Conservation (phyloP, 2,797 vertebrate genomes). For the Naso thynnoides region DNA sequence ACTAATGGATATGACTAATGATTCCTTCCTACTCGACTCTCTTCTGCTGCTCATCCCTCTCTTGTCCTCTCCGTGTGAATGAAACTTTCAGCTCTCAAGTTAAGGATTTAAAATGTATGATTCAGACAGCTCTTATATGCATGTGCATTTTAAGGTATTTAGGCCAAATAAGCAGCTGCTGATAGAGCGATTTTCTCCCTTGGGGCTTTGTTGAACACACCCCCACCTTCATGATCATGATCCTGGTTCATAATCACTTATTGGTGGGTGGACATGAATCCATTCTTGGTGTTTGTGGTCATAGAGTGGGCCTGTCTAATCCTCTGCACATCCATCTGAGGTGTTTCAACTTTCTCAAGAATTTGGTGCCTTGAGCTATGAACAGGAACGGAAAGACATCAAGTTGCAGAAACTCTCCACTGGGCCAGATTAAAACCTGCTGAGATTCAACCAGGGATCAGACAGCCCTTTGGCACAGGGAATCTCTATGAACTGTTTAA, state of each 20-base stretch:
- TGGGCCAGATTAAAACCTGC: slow-evolving; percentile 74
- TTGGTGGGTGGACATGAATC: slow-evolving; percentile 71
- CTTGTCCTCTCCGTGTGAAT: slow-evolving; percentile 22
- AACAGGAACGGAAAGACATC: slow-evolving; percentile 40
- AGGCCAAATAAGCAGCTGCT: slow-evolving; percentile 19
- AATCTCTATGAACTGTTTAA: slow-evolving; percentile 52
- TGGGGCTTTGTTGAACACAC: slow-evolving; percentile 33
- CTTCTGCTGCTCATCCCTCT: slow-evolving; percentile 26
- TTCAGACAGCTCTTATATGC: slow-evolving; percentile 22
- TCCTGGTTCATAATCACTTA: slow-evolving; percentile 57
- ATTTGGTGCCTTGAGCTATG: slow-evolving; percentile 37
- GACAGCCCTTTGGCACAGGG: slow-evolving; percentile 55
- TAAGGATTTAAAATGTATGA: slow-evolving; percentile 30
- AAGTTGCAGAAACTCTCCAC: slow-evolving; percentile 54
- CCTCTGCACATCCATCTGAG: slow-evolving; percentile 62
- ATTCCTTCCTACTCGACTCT: slow-evolving; percentile 48
- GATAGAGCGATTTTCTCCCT: neutral
- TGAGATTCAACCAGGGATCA: slow-evolving; percentile 74
- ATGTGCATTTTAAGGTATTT: slow-evolving; percentile 24
- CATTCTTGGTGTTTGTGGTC: slow-evolving; percentile 38
- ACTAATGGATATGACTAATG: slow-evolving; percentile 78
- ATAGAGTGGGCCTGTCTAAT: slow-evolving; percentile 69
- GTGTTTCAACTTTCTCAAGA: slow-evolving; percentile 58
- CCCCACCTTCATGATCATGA: slow-evolving; percentile 45
- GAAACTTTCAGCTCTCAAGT: slow-evolving; percentile 27